These are phyloP conservation scores for Hoplostethus mediterraneus DNA, from an alignment of 2,797 vertebrate genomes.

Conservation along the genomic window DNA sequence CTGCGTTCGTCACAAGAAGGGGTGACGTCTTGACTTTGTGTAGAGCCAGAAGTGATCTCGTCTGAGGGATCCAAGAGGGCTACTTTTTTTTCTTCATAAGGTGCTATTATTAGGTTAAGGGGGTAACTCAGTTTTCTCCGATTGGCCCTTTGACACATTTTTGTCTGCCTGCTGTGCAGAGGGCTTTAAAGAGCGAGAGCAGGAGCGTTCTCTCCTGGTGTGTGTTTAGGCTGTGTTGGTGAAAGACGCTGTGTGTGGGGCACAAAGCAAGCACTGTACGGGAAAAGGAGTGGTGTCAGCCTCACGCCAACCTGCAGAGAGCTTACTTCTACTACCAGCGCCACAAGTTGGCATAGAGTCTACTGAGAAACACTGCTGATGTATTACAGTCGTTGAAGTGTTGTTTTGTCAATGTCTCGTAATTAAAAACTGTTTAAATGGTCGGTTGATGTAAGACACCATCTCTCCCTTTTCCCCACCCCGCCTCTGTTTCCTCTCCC, in stretches of 20 bases:
- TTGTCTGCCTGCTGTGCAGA: slow-evolving; percentile 50
- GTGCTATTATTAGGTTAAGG: slow-evolving; percentile 60
- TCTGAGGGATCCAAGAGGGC: slow-evolving; percentile 53
- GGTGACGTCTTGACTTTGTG: slow-evolving; percentile 48
- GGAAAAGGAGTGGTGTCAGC: slow-evolving; percentile 67
- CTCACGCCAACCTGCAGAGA: slow-evolving; percentile 70
- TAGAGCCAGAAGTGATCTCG: slow-evolving; percentile 35
- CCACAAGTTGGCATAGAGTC: slow-evolving; percentile 43
- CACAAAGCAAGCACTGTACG: slow-evolving; percentile 85
- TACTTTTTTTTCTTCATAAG: slow-evolving; percentile 50
- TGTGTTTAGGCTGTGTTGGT: slow-evolving; percentile 57
- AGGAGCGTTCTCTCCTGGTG: slow-evolving; percentile 25
- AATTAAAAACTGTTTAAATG: background rate
- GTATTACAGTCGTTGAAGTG: background rate
- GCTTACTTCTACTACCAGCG: slow-evolving; percentile 27
- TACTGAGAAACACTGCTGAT: slow-evolving; percentile 6
- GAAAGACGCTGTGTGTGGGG: slow-evolving; percentile 79
- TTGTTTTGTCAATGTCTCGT: slow-evolving; percentile 4
- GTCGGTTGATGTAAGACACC: slow-evolving; percentile 4
- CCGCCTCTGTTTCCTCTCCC: background rate
- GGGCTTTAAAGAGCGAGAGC: slow-evolving; percentile 41
- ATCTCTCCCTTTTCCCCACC: background rate
- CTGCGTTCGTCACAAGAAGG: slow-evolving; percentile 54
- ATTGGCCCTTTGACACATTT: slow-evolving; percentile 68
- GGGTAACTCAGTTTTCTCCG: slow-evolving; percentile 60